Evolutionary conservation across 2,113 vertebrate species (phyloP).

Genomic region (Psephotus haematonotus): DNA sequence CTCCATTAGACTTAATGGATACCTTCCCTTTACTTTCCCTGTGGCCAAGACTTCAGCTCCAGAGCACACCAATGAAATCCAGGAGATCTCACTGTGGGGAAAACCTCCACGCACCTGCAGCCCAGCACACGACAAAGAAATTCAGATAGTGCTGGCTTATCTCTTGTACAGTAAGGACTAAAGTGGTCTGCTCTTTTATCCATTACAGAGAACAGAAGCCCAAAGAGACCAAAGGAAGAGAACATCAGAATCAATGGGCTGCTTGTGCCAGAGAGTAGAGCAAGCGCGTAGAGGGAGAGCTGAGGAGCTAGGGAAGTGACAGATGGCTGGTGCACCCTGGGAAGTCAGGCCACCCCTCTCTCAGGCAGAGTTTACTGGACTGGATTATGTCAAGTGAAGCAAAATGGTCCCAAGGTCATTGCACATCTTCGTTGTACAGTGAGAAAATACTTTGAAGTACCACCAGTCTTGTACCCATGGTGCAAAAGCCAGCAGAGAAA

Average conservation of each 20-base stretch:
- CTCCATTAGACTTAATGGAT: background rate
- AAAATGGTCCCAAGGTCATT: background rate
- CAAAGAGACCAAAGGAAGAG: background rate
- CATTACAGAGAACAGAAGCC: background rate
- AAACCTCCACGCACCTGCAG: background rate
- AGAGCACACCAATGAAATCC: background rate
- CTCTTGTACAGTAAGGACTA: background rate
- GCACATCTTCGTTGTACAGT: background rate
- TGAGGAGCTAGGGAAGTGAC: background rate
- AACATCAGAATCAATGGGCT: background rate
- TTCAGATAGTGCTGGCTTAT: background rate
- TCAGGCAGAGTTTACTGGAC: background rate
- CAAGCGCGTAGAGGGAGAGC: background rate
- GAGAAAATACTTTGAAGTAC: background rate
- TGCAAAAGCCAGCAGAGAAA: background rate
- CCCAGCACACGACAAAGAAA: background rate
- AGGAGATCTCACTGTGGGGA: background rate
- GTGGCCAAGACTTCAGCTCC: background rate
- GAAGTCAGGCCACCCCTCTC: background rate
- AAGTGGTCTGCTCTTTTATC: background rate
- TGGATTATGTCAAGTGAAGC: background rate
- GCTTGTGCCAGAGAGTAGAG: background rate
- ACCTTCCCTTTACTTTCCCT: background rate
- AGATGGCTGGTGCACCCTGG: background rate
- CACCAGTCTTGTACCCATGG: background rate